Base-by-base conservation (phyloP, 2,113 vertebrate genomes). In the Oriolus oriolus region DNA sequence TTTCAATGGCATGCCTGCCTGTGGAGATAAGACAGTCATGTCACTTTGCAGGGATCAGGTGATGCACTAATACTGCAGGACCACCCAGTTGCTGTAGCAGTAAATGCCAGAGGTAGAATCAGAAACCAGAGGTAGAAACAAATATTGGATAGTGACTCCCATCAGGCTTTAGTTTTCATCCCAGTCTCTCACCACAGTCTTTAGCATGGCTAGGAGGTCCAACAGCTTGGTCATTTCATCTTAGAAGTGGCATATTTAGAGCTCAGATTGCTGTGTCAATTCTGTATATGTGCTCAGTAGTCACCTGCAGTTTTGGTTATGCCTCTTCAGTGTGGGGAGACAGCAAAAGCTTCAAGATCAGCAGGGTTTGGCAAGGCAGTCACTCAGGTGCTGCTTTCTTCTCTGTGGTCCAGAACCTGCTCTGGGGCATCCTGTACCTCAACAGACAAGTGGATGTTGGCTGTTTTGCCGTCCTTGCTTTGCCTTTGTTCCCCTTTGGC, bases 91-190 rank as follows among this genome's bases (percentile, higher is more conserved):
- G 20, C 42, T 87, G 9, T 41, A 33, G 47, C 33, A 37, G 28
- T 88, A 77, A 90, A 64, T 81, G 44, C 49, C n/a, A 27, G 52
- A 41, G 30, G 20, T 41, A 65, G 42, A 65, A 41, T 52, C 10
- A 52, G 39, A 90, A 95, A 41, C 5, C 18, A 57, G 63, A 54
- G 20, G 21, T 8, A 71, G 76, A 39, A 87, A 6, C 3, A 78
- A 23, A 9, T 35, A 9, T 12, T 60, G 27, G 27, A 35, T 2
- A 2, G 11, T 0, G 0, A 19, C 16, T 91, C 6, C 16, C 11
- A 30, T 45, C 20, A 59, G 41, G 22, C 47, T 84, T 84, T 41
- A 53, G 17, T 87, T 91, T 63, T 60, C 6, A 50, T 63, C 35
- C 5, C 23, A 86, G 50, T 49, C 53, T 83, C 17, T 80, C 49